phyloP scores from a whole-genome alignment of 2,888 invertebrate species.

The Xestia xanthographa region DNA sequence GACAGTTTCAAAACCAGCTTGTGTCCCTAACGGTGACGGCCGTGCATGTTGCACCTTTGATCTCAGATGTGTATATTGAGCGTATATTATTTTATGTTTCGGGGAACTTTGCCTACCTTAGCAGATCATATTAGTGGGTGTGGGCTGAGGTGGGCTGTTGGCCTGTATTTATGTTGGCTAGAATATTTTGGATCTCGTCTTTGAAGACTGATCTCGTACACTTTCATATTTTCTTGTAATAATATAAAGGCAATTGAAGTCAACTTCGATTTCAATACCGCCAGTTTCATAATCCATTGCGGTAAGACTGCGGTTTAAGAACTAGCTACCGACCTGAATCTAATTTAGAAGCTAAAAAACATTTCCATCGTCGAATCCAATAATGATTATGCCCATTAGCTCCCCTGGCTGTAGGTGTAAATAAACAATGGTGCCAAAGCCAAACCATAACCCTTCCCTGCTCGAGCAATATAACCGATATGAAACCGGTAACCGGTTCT shows the following conservation, averaged over 20 bases:
- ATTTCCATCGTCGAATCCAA: conserved; percentile 33
- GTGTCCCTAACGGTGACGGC: conserved; percentile 44
- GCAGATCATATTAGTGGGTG: conserved; percentile 19
- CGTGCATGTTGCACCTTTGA: conserved; percentile 64
- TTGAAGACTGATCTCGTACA: background rate
- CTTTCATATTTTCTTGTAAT: background rate
- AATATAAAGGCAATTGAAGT: conserved; percentile 6
- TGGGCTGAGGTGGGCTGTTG: background rate
- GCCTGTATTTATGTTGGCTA: conserved; percentile 21
- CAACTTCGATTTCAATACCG: conserved; percentile 26
- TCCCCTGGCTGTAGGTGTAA: conserved; percentile 42
- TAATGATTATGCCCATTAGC: conserved; percentile 48
- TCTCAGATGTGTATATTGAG: conserved; percentile 58
- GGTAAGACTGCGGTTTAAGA: conserved; percentile 45
- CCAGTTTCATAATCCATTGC: conserved; percentile 62
- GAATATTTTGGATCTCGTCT: conserved; percentile 4
- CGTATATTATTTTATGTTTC: conserved; percentile 61
- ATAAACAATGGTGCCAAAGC: conserved; percentile 52
- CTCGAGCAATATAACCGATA: conserved; percentile 51
- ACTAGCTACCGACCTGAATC: conserved; percentile 39
- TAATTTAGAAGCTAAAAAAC: conserved; percentile 42
- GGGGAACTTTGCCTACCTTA: conserved; percentile 14
- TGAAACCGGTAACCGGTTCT: conserved; percentile 60
- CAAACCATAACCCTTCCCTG: conserved; percentile 51
- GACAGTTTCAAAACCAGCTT: conserved; percentile 53